These are phyloP conservation scores for Drosophila ezoana DNA, from an alignment of 2,888 invertebrate genomes.

Conservation along the genomic window DNA sequence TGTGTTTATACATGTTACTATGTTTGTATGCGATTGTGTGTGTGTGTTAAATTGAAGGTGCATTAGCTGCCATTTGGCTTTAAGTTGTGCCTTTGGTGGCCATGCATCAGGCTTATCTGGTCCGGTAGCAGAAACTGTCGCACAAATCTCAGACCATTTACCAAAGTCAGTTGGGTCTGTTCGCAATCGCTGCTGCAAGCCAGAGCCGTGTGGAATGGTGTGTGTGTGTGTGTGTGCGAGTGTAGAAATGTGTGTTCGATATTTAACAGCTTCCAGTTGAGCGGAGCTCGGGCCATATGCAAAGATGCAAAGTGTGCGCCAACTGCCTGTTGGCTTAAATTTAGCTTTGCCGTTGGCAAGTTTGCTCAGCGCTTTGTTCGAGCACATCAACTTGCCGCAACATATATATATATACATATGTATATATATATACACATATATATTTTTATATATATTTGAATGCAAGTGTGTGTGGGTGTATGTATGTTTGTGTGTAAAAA, in stretches of 20 bases:
- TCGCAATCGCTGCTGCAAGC: slow-evolving; percentile 21
- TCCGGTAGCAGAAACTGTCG: slow-evolving; percentile 58
- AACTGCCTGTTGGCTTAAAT: slow-evolving; percentile 66
- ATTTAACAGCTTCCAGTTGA: slow-evolving; percentile 76
- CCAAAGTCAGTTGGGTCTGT: slow-evolving; percentile 48
- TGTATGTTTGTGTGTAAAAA: slow-evolving; percentile 40
- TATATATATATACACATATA: slow-evolving; percentile 12
- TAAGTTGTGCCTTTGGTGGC: slow-evolving; percentile 27
- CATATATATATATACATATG: slow-evolving; percentile 9
- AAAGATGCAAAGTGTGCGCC: slow-evolving; percentile 60
- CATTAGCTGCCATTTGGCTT: slow-evolving; percentile 27
- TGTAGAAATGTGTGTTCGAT: slow-evolving; percentile 66
- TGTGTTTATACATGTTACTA: not conserved
- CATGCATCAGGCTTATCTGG: slow-evolving; percentile 73
- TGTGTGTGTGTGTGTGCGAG: slow-evolving; percentile 9
- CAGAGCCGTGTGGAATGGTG: not conserved
- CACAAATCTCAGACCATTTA: slow-evolving; percentile 72
- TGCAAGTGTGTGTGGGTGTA: slow-evolving; percentile 6
- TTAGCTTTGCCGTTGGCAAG: slow-evolving; percentile 63
- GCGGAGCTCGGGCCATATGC: slow-evolving; percentile 43
- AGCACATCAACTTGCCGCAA: slow-evolving; percentile 51
- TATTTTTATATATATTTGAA: no score
- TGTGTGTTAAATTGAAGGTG: slow-evolving; percentile 31
- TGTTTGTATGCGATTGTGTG: not conserved
- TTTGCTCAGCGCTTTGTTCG: slow-evolving; percentile 58